phyloP scores from a whole-genome alignment of 1,140 invertebrate species.

The Bemisia tabaci region DNA sequence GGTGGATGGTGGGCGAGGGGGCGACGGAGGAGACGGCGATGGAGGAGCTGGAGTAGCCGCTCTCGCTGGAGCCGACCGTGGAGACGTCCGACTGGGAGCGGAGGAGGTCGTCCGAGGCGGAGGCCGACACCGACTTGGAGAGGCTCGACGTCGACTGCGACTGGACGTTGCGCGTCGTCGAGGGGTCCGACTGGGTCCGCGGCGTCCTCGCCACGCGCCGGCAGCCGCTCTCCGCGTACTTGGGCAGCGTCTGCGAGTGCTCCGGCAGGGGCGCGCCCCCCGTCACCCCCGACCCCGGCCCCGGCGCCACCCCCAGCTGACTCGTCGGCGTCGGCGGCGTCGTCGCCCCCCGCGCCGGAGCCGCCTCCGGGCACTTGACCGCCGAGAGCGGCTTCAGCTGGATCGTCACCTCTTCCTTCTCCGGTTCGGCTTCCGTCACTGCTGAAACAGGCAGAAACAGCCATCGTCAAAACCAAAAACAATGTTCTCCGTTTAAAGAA shows the following conservation, averaged over 20 bases:
- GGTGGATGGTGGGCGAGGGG: slow-evolving; percentile 11
- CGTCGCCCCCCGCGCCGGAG: no score
- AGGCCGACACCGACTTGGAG: neutral
- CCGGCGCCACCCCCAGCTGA: neutral
- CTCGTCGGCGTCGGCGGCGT: neutral
- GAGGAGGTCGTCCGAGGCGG: neutral
- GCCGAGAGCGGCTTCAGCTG: neutral
- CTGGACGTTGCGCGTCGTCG: slow-evolving; percentile 10
- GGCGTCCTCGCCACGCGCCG: slow-evolving; percentile 16
- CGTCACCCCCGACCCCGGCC: neutral
- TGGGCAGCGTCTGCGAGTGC: neutral
- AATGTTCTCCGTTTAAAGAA: no score
- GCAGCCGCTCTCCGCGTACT: neutral
- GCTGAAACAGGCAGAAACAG: no score
- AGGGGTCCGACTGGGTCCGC: slow-evolving; percentile 24
- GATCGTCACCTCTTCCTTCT: neutral
- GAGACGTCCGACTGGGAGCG: slow-evolving; percentile 15
- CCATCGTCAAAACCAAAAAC: no score
- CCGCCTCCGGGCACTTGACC: no score
- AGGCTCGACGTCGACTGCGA: slow-evolving; percentile 9
- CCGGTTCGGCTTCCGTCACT: neutral
- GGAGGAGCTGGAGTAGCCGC: slow-evolving; percentile 16
- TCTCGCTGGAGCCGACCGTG: slow-evolving; percentile 16
- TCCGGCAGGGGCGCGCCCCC: neutral
- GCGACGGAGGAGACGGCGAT: slow-evolving; percentile 14